Conservation (phyloP, 2,888 invertebrate species). For the Dinocampus coccinellae region DNA sequence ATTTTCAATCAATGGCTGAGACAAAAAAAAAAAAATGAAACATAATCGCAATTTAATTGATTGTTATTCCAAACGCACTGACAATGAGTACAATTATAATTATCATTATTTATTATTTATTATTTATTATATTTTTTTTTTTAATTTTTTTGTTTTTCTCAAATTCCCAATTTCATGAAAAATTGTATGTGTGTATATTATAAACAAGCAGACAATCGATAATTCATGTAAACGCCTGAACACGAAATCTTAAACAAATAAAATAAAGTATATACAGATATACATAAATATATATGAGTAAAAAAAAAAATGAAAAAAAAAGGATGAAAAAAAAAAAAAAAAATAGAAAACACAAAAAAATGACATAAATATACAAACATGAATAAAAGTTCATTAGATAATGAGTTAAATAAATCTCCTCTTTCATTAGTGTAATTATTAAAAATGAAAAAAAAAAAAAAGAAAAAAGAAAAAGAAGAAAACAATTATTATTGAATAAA, state of each 20-base stretch:
- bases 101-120: constrained; percentile 22
- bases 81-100: constrained; percentile 37
- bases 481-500: background rate
- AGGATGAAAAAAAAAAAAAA: background rate
- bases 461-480: too few species aligned
- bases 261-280: background rate
- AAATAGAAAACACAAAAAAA: constrained; percentile 17
- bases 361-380: constrained; percentile 14
- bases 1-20: too few species aligned
- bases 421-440: background rate
- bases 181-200: constrained; percentile 11
- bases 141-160: constrained; percentile 17
- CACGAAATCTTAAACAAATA: constrained; percentile 16
- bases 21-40: background rate
- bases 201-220: constrained; percentile 39
- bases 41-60: background rate
- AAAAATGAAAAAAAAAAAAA: background rate
- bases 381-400: constrained; percentile 25
- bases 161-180: background rate
- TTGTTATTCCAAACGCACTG: constrained; percentile 19
- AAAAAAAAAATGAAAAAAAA: constrained; percentile 22
- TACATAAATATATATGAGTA: background rate
- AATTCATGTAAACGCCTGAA: constrained; percentile 15
- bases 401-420: background rate
- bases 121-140: constrained; percentile 26